A percentile compares a stretch with the other conserved stretches of the same genome.
Evolutionary conservation across 2,888 invertebrate genomes (phyloP).

Genomic region (Pimpla rufipes): DNA sequence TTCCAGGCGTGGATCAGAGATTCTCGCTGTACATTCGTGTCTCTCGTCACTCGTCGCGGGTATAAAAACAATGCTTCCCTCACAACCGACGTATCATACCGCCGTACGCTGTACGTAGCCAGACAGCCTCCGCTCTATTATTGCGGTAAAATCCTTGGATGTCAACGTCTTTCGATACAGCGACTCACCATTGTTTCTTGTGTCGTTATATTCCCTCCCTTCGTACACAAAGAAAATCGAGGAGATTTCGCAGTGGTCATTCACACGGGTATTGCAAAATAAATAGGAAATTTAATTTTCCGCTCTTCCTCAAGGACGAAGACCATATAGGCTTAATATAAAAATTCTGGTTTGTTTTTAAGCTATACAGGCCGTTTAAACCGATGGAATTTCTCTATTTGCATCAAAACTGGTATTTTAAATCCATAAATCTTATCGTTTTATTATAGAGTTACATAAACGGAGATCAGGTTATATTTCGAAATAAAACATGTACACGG

Average conservation of each 20-base stretch:
- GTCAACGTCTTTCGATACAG: constrained; percentile 55
- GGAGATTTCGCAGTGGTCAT: neutral
- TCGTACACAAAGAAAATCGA: constrained; percentile 9
- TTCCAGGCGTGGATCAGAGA: constrained; percentile 22
- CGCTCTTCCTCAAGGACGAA: neutral
- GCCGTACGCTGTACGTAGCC: constrained; percentile 42
- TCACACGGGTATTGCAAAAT: neutral
- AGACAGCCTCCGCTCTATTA: constrained; percentile 50
- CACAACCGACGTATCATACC: constrained; percentile 60
- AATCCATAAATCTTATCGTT: no score
- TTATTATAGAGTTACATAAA: no score
- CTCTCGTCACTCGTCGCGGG: constrained; percentile 45
- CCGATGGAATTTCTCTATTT: neutral
- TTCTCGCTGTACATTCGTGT: constrained; percentile 19
- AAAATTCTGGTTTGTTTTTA: neutral
- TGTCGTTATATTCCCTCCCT: neutral
- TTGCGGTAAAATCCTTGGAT: constrained; percentile 50
- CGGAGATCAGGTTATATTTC: no score
- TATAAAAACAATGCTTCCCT: constrained; percentile 53
- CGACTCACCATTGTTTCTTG: constrained; percentile 53
- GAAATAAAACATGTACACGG: no score
- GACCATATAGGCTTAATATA: no score
- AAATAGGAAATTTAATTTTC: neutral
- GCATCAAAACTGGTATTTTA: no score
- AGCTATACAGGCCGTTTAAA: neutral